Base-by-base conservation (phyloP, 2,113 vertebrate genomes). In the Corythaixoides concolor region DNA sequence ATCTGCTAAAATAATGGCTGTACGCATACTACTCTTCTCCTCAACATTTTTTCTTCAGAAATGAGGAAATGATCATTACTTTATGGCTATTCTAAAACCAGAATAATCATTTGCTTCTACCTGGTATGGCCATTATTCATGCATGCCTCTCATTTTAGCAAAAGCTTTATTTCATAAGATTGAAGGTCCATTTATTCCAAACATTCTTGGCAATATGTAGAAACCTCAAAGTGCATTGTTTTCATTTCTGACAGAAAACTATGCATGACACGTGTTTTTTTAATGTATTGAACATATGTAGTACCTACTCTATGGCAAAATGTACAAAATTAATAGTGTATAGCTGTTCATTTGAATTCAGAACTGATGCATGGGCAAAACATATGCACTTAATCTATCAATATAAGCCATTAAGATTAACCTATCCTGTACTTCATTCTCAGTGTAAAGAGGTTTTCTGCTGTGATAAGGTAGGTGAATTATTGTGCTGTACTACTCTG, bases 171-270 rank as follows among this genome's bases (percentile, higher is more conserved):
- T 95, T 93, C 63, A 41, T 79, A 66, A 76, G 37, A 75, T 32
- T 66, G 77, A 93, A 90, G 5, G 69, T 45, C 66, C 41, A 58
- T 88, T 91, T 93, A 78, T 95, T 85, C 45, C 78, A 53, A 87
- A 79, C 49, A 72, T 91, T 88, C 66, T 76, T 95, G 92, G 73
- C 80, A 95, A 60, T 33, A 75, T 47, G 19, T 47, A 79, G 84
- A 82, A 94, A 94, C 67, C 75, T 91, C 74, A 73, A 66, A 89
- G 73, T 50, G 67, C 58, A 55, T 73, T 88, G 89, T 90, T 94
- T 95, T 87, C 37, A 83, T 88, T 96, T 96, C 77, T 95, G 84
- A 89, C 75, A 92, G 53, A 94, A 95, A 89, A 59, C 8, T 35
- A 59, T 63, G 58, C 28, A 39, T 87, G 58, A 78, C 53, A 85